phyloP scores from a whole-genome alignment of 2,888 invertebrate genomes.

The Epistrophe eligans region DNA sequence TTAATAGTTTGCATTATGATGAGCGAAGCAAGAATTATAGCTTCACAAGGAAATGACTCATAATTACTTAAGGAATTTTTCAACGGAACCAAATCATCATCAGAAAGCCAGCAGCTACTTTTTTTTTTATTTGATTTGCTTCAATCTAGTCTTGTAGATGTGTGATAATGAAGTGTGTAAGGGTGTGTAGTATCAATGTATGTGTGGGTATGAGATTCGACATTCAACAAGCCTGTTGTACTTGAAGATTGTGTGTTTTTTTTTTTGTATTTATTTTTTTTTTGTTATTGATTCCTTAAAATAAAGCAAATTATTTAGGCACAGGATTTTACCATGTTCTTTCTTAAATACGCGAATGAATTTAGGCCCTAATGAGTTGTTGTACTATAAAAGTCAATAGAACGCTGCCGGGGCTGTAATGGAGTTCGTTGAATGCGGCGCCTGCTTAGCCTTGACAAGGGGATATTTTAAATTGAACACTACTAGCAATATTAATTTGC shows the following conservation, averaged over 20 bases:
- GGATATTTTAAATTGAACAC: constrained; percentile 26
- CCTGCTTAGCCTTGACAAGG: constrained; percentile 9
- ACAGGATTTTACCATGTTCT: constrained; percentile 1
- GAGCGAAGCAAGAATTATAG: constrained; percentile 66
- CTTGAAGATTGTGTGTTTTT: constrained; percentile 67
- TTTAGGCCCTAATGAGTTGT: background rate
- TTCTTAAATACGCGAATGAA: background rate
- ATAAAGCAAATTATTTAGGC: constrained; percentile 36
- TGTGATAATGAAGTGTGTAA: constrained; percentile 39
- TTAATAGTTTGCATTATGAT: constrained; percentile 50
- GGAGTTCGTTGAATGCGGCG: background rate
- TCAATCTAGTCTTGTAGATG: constrained; percentile 57
- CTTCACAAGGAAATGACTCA: constrained; percentile 75
- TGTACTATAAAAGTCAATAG: background rate
- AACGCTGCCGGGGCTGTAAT: background rate
- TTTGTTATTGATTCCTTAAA: constrained; percentile 46
- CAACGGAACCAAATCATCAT: constrained; percentile 73
- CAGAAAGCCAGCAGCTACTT: constrained; percentile 59
- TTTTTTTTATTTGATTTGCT: constrained; percentile 53
- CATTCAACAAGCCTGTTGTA: constrained; percentile 75
- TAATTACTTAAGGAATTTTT: constrained; percentile 76
- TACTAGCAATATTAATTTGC: constrained; percentile 12
- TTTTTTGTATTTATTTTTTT: constrained; percentile 25
- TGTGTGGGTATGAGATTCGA: constrained; percentile 67
- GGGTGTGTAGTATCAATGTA: constrained; percentile 32